phyloP scores from a whole-genome alignment of 2,888 invertebrate species.

The Temnothorax ravouxi region DNA sequence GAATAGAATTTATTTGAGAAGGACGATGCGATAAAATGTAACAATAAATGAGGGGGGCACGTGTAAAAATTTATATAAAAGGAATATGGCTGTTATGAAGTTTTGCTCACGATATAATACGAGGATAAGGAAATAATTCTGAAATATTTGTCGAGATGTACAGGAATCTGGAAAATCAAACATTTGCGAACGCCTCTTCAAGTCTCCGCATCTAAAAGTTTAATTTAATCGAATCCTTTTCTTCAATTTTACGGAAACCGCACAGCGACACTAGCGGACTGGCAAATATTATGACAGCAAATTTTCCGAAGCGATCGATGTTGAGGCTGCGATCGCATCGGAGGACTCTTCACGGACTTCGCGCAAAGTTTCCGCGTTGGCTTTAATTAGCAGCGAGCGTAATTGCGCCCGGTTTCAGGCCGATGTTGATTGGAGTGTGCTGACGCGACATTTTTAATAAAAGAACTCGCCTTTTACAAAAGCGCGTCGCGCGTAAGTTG shows the following conservation, averaged over 20 bases:
- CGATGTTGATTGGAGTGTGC: constrained; percentile 63
- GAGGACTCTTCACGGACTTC: constrained; percentile 14
- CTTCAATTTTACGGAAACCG: background rate
- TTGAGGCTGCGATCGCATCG: background rate
- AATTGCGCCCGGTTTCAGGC: constrained; percentile 51
- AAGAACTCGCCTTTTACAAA: constrained; percentile 22
- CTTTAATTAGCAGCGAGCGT: constrained; percentile 62
- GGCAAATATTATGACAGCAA: constrained; percentile 35
- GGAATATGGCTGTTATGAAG: background rate
- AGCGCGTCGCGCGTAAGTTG: constrained; percentile 4
- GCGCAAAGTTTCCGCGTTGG: constrained; percentile 53
- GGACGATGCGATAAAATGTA: background rate
- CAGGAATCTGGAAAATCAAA: background rate
- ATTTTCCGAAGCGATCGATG: constrained; percentile 24
- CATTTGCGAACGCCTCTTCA: background rate
- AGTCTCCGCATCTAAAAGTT: background rate
- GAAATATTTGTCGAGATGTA: background rate
- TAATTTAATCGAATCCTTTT: constrained; percentile 9
- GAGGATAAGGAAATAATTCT: background rate
- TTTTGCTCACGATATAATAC: background rate
- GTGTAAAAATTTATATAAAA: background rate
- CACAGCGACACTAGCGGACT: background rate
- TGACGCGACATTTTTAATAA: constrained; percentile 61
- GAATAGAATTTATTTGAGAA: background rate
- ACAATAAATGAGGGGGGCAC: background rate